These are phyloP conservation scores for Empis livida DNA, from an alignment of 2,888 invertebrate species.

Conservation along the genomic window DNA sequence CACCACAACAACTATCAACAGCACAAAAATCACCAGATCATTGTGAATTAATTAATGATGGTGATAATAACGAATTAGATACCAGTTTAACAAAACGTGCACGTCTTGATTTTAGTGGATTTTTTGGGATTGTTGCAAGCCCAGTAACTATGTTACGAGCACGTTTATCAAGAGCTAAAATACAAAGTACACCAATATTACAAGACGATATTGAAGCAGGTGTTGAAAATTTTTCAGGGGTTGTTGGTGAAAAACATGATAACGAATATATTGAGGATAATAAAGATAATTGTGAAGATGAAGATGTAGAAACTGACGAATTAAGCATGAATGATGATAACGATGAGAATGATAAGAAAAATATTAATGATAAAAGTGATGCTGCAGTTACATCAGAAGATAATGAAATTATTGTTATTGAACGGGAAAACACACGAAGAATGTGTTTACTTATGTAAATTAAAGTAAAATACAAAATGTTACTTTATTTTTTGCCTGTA, in stretches of 20 bases:
- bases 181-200: constrained; percentile 22
- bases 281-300: background rate
- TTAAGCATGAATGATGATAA: background rate
- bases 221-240: constrained; percentile 6
- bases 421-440: background rate
- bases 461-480: background rate
- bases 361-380: background rate
- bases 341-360: background rate
- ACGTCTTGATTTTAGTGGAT: constrained; percentile 22
- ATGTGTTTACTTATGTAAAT: background rate
- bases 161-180: constrained; percentile 24
- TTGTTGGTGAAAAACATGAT: background rate
- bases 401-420: background rate
- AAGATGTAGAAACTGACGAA: background rate
- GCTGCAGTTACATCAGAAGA: background rate
- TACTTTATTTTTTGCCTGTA: background rate
- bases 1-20: constrained; percentile 15
- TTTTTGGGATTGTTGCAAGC: constrained; percentile 26
- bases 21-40: background rate
- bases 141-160: constrained; percentile 29
- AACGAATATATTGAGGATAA: background rate
- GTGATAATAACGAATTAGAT: constrained; percentile 15
- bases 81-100: constrained; percentile 28
- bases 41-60: constrained; percentile 4
- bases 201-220: constrained; percentile 3